Evolutionary conservation across 2,888 invertebrate species (phyloP), one percentile per base, ranked within the genome.

Genomic region (Dioctria linearis): DNA sequence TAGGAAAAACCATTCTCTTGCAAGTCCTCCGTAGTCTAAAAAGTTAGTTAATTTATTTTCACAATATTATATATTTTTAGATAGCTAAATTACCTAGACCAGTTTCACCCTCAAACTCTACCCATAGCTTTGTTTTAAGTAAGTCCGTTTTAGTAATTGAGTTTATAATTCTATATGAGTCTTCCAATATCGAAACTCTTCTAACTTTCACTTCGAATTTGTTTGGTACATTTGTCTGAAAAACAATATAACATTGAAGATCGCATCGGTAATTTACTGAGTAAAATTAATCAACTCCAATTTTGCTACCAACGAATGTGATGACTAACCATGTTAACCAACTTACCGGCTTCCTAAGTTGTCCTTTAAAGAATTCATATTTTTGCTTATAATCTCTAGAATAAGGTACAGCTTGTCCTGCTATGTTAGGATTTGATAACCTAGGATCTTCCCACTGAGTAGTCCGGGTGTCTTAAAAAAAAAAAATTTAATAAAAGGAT

Each of bases 361-460:
- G 98, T 83, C 95, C 95, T 90, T 98, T 97, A 90, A 99, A 94
- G 90, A 98, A 99, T 90, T 99, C 98, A 90, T 99, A 99, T 90
- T 99, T 99, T 86, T 98, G 93, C 90, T 99, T 99, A 90, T 99
- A 99, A 91, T 99, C 98, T 87, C 98, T 92, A 69, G 98, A 98
- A 91, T 99, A 99, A 49, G 98, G 98, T 87, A 99, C 97, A 83
- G 98, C 98, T 83, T 98, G 98, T 59, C 99, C 99, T 83, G 98
- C 98, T 86, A 99, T 97, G 90, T 96, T 95, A 82, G 97, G 97
- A 92, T 97, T 97, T 79, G 96, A 96, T 88, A 99, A 91, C 83
- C 99, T 92, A 63, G 99, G 99, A 92, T 99, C 99, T 90, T 99
- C 99, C 99, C 99, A 99, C 87, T 99, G 98, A 13, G 99, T 99